Base-by-base conservation (phyloP, 1,140 invertebrate species). In the Tyrophagus putrescentiae region DNA sequence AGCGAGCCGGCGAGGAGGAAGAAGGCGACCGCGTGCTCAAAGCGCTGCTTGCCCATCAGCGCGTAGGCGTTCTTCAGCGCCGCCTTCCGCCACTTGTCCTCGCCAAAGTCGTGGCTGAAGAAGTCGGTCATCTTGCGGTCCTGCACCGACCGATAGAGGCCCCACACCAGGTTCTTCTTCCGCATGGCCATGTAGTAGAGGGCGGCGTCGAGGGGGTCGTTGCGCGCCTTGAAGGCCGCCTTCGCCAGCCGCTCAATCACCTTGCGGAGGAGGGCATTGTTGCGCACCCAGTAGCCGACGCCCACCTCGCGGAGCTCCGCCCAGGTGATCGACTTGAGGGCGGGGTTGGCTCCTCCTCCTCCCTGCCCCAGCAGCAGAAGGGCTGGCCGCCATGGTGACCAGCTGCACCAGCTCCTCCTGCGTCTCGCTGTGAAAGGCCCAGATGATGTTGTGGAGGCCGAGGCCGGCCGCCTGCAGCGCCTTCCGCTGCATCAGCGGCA, bases 401-500 rank as follows among this genome's bases (percentile, higher is more conserved):
- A 96, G 73, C 58, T 84, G 83, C 1, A 98, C 72, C 31, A 98
- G 73, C 72, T 97, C 95, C 68, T 96, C 92, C 73, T 96, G 88
- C 29, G 89, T 89, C 73, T 98, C 95, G 0, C 93, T 98, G 75
- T 99, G 95, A 72, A 93, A 98, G 1, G 94, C 96, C 96, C 96
- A 99, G 9, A 96, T 91, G 13, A 98, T 76, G 73, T 96, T 91
- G 59, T 89, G 85, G 1, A 87, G 85, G 5, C 84, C 84, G 0
- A 99, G 82, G 16, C 95, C 96, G 64, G 84, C 81, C 59, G 84
- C 83, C 69, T 93, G 87, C 60, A 97, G 81, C 56, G 83, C 78
- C 0, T 84, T 82, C 39, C 93, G 77, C 70, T 97, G 91, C 1
- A 80, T 82, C 3, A 92, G 72, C 0, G 93, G 91, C 29, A 99